A percentile compares a stretch with the other conserved stretches of the same genome.
Evolutionary conservation across 2,113 vertebrate species (phyloP).

Genomic region (Ifrita kowaldi): DNA sequence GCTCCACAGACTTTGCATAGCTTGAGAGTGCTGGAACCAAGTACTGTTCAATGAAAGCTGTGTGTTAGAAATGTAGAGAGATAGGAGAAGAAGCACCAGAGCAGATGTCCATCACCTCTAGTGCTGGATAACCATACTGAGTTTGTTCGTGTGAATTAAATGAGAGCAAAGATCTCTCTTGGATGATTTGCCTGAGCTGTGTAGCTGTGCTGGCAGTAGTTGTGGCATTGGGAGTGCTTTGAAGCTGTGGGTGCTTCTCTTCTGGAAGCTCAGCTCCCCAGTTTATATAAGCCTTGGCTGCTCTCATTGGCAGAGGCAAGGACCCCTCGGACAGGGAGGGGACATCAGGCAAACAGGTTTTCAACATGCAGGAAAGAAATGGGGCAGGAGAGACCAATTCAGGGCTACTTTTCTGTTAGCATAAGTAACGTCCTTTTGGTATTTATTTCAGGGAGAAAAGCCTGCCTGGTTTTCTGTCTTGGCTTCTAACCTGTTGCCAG

Average conservation of each 20-base stretch:
- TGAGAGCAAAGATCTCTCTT: background rate
- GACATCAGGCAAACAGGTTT: background rate
- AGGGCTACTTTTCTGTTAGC: background rate
- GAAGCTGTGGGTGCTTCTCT: background rate
- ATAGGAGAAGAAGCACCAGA: background rate
- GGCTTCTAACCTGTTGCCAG: conserved; percentile 79
- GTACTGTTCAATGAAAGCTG: background rate
- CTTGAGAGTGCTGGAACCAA: background rate
- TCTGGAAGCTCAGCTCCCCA: background rate
- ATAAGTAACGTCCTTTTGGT: background rate
- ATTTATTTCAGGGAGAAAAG: conserved; percentile 75
- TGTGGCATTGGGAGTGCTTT: background rate
- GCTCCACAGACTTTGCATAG: background rate
- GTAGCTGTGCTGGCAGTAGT: background rate
- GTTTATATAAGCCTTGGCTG: background rate
- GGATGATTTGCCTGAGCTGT: background rate
- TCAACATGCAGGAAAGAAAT: background rate
- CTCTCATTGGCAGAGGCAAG: background rate
- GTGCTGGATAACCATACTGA: background rate
- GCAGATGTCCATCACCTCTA: background rate
- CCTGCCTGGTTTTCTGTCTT: conserved; percentile 89
- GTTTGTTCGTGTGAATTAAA: background rate
- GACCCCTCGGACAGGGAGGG: rapidly evolving
- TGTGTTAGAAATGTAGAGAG: background rate
- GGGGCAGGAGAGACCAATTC: background rate